Base-by-base conservation (phyloP, 2,888 invertebrate genomes). In the Corbicula japonica region DNA sequence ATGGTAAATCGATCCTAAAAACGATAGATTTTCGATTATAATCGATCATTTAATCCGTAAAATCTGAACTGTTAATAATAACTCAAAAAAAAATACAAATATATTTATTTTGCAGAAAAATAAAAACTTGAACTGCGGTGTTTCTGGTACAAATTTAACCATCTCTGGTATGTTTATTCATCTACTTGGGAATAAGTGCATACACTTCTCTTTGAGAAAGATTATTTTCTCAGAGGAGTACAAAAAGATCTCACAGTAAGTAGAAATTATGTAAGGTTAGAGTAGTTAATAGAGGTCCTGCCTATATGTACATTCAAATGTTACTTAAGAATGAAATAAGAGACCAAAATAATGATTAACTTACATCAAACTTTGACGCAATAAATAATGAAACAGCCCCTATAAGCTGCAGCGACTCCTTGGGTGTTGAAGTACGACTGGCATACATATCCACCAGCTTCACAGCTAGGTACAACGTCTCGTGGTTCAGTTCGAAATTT, bases 381-480 rank as follows among this genome's bases (percentile, higher is more conserved):
- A 99, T 96, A 90, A 99, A 98, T 85, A 99, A 95, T 21, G 98
- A 96, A 4, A 98, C 96, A 1, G 98, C 97, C 0, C 98, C 99
- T 44, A 99, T 95, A 68, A 99, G 95, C 94, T 99, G 99, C 80
- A 99, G 94, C 62, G 96, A 96, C 88, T 97, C 97, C 92, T 97
- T 97, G 6, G 90, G 84, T 10, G 96, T 95, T 3, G 95, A 95
- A 30, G 75, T 80, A 84, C 95, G 95, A 78, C 96, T 95, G 66
- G 99, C 95, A 94, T 96, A 99, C 83, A 97, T 94, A 94, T 99
- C 99, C 4, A 99, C 97, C 86, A 99, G 94, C 94, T 99, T 99
- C 18, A 99, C 98, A 30, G 97, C 98, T 92, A 99, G 95, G 94
- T 99, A 99, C 8, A 99, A 94, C 0, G 99, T 99, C 94, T 99